These are phyloP conservation scores for Punctoribates punctum DNA, from an alignment of 2,888 invertebrate genomes.

Conservation along the genomic window DNA sequence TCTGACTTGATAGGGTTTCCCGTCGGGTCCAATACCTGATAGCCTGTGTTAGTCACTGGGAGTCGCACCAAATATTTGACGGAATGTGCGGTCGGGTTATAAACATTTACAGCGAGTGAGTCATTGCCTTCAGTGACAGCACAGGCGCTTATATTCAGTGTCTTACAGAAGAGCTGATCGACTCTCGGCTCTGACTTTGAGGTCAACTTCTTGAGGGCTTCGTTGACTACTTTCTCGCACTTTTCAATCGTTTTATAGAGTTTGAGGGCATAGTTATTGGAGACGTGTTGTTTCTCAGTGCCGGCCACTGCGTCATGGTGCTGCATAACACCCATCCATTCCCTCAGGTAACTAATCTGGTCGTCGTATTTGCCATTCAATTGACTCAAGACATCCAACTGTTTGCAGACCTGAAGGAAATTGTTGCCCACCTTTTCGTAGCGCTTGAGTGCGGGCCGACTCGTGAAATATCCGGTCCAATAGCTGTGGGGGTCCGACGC, in stretches of 20 bases:
- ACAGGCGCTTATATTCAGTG: conserved; percentile 38
- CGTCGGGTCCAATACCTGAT: conserved; percentile 49
- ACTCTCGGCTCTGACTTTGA: conserved; percentile 23
- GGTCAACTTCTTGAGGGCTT: conserved; percentile 45
- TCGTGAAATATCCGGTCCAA: conserved; percentile 87
- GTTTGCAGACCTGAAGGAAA: conserved; percentile 49
- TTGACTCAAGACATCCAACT: conserved; percentile 21
- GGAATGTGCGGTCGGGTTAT: conserved; percentile 57
- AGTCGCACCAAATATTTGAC: conserved; percentile 58
- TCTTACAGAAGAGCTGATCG: conserved; percentile 30
- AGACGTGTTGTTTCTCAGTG: conserved; percentile 60
- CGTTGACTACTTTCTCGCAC: conserved; percentile 40
- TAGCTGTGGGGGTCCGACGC: conserved; percentile 77
- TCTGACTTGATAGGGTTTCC: conserved; percentile 32
- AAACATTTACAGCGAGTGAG: conserved; percentile 26
- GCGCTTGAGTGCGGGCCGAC: conserved; percentile 59
- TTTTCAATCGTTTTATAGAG: neutral
- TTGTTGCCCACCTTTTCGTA: conserved; percentile 53
- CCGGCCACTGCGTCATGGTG: conserved; percentile 85
- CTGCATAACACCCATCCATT: conserved; percentile 59
- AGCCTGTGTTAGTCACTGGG: conserved; percentile 54
- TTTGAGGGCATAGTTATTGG: conserved; percentile 72
- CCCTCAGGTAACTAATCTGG: neutral
- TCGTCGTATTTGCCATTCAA: neutral
- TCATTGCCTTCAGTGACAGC: neutral